A percentile compares a stretch with the other conserved stretches of the same genome.
phyloP scores from a whole-genome alignment of 30 jellyfish, hydroid and myxozoan species.

The Catostylus mosaicus region DNA sequence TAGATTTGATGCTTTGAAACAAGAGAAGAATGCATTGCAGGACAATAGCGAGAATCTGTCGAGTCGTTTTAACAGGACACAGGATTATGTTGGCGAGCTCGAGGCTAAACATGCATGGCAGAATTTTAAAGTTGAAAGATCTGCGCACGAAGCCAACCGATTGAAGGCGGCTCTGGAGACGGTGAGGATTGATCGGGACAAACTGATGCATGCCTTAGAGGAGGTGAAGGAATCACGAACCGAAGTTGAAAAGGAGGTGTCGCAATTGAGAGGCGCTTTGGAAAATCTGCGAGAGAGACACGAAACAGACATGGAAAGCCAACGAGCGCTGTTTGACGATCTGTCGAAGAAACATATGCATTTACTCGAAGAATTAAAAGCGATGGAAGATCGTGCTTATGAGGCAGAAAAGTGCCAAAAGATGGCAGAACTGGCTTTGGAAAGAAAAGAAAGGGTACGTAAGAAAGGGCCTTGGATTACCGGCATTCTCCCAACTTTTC shows the following conservation, averaged over 20 bases:
- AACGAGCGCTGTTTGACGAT: conserved; percentile 3
- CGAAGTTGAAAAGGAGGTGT: conserved; percentile 36
- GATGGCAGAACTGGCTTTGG: conserved; percentile 1
- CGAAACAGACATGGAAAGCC: conserved; percentile 25
- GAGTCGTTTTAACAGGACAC: conserved; percentile 12
- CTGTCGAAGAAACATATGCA: conserved; percentile 24
- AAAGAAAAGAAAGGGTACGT: background rate
- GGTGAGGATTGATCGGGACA: conserved; percentile 53
- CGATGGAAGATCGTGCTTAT: conserved; percentile 9
- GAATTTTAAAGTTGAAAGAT: conserved; percentile 34
- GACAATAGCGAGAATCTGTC: conserved; percentile 32
- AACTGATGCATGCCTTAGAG: conserved; percentile 29
- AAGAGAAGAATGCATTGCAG: conserved; percentile 35
- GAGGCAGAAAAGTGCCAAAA: conserved; percentile 12
- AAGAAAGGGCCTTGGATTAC: too few relatives aligned
- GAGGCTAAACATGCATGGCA: conserved; percentile 20
- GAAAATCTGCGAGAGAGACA: conserved; percentile 2
- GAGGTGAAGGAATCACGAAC: conserved; percentile 12
- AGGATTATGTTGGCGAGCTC: background rate
- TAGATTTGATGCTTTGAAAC: conserved; percentile 44
- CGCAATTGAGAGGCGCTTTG: background rate
- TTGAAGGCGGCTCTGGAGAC: conserved; percentile 28
- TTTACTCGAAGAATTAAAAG: conserved; percentile 12
- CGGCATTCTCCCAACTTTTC: too few relatives aligned
- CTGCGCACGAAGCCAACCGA: conserved; percentile 7